Evolutionary conservation across 2,797 vertebrate genomes (phyloP), one percentile per base, ranked within the genome.

Genomic region (Peromyscus eremicus): DNA sequence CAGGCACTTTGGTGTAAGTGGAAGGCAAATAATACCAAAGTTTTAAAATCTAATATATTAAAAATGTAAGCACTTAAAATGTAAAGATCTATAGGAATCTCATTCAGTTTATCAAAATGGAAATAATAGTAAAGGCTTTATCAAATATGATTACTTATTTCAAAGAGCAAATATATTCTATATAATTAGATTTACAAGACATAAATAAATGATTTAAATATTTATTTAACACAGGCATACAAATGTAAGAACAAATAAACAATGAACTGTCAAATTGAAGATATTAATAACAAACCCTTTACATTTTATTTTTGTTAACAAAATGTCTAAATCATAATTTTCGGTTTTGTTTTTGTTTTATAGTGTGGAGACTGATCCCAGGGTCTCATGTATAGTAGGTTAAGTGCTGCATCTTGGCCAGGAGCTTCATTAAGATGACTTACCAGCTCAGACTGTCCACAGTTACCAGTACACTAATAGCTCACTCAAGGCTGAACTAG

Each of bases 221-320:
- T 49, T 81, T 96, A 95, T 87, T 96, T 75, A 88, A 60, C 7
- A 75, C 12, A 75, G 34, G 87, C 43, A 92, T 85, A 70, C 43
- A 89, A 91, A 84, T 25, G 23, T 62, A 88, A 79, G 49, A 83
- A 92, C 68, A 92, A 97, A 92, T 29, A 66, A 94, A 62, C 32
- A 77, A 29, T 77, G 90, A 94, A 40, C 34, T 43, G n/a, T 73
- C 77, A 80, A 92, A n/a, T 16, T 91, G 57, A 87, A 95, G 55
- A 82, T 52, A 88, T 83, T 21, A 68, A 12, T 71, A 83, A 82
- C 23, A 86, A 77, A n/a, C 19, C 23, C 70, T 90, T 89, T 70
- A 52, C 34, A 49, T 71, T 94, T 76, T 81, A 52, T 27, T 93
- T 83, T 68, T 66, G 64, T 86, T 40, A 46, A 40, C 29, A 40